phyloP scores from a whole-genome alignment of 1,140 invertebrate species.

The Nephila pilipes region DNA sequence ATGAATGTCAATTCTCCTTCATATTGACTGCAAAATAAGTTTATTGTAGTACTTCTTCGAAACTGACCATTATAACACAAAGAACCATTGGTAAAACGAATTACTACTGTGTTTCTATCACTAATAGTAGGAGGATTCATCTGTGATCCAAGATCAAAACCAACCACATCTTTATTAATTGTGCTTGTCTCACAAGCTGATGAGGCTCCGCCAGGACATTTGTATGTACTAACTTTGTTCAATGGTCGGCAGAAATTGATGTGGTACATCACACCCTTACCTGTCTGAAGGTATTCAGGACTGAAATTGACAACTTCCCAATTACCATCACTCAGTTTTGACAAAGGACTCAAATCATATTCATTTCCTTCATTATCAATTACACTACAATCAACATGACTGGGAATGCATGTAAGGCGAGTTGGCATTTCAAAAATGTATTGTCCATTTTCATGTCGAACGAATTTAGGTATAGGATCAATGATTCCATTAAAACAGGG shows the following conservation, averaged over 20 bases:
- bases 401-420: slow-evolving; percentile 79
- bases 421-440: slow-evolving; percentile 81
- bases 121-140: slow-evolving; percentile 21
- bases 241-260: slow-evolving; percentile 74
- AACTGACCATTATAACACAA: slow-evolving; percentile 38
- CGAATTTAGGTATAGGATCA: slow-evolving; percentile 44
- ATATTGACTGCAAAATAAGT: slow-evolving; percentile 47
- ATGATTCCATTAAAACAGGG: slow-evolving; percentile 29
- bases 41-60: slow-evolving; percentile 61
- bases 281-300: slow-evolving; percentile 29
- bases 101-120: slow-evolving; percentile 39
- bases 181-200: slow-evolving; percentile 49
- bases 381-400: slow-evolving; percentile 57
- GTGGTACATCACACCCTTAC: slow-evolving; percentile 54
- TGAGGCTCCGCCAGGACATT: slow-evolving; percentile 67
- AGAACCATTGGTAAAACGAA: slow-evolving; percentile 67
- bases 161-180: not conserved
- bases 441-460: slow-evolving; percentile 21
- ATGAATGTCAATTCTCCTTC: slow-evolving; percentile 67
- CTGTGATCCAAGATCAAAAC: slow-evolving; percentile 42
- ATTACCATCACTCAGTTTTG: slow-evolving; percentile 10
- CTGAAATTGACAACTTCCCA: slow-evolving; percentile 50
- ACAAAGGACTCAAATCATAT: slow-evolving; percentile 69
- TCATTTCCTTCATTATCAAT: slow-evolving; percentile 62
- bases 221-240: slow-evolving; percentile 27